phyloP scores from a whole-genome alignment of 2,888 invertebrate genomes.

The Sycophila texana region DNA sequence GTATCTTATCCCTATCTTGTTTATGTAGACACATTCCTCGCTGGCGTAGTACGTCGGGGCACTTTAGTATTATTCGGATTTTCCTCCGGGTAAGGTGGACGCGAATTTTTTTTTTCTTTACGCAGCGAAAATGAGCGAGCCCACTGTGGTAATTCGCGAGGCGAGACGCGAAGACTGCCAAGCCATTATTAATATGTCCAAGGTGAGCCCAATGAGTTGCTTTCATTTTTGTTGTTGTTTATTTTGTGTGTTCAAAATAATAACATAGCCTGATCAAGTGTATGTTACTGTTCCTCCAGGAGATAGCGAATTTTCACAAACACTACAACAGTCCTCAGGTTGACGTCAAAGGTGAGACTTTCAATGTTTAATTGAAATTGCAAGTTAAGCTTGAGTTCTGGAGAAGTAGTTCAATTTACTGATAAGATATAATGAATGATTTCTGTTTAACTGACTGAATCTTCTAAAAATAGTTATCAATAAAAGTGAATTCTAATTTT shows the following conservation, averaged over 20 bases:
- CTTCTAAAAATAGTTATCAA: background rate
- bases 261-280: conserved; percentile 17
- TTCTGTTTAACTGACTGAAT: background rate
- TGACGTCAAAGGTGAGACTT: conserved; percentile 48
- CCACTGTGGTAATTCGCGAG: conserved; percentile 63
- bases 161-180: conserved; percentile 68
- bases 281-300: conserved; percentile 36
- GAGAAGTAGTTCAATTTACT: background rate
- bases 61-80: conserved; percentile 24
- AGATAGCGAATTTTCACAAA: conserved; percentile 56
- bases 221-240: background rate
- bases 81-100: conserved; percentile 16
- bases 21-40: conserved; percentile 49
- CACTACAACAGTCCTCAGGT: conserved; percentile 53
- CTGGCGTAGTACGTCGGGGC: conserved; percentile 5
- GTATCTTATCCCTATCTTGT: conserved; percentile 46
- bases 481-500: no score
- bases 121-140: conserved; percentile 4
- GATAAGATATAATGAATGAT: conserved; percentile 11
- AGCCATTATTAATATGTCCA: conserved; percentile 59
- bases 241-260: background rate
- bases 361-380: background rate
- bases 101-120: background rate
- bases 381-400: background rate
- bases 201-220: conserved; percentile 29